A percentile compares a stretch with the other conserved stretches of the same genome.
phyloP scores from a whole-genome alignment of 2,113 vertebrate species.

The Ammodytes marinus region DNA sequence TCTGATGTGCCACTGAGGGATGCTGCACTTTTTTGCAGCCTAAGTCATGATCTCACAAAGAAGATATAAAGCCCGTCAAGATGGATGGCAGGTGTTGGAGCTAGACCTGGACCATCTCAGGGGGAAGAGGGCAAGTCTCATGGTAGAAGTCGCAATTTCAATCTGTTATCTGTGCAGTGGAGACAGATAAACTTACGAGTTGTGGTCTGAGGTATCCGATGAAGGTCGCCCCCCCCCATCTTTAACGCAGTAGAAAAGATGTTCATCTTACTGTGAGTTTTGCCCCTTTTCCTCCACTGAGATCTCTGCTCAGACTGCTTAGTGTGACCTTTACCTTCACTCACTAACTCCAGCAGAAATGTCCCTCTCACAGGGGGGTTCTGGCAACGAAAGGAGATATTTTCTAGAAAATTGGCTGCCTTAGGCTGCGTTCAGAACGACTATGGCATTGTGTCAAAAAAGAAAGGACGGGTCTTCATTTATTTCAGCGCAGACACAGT shows the following conservation, averaged over 20 bases:
- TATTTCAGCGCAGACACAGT: neutral
- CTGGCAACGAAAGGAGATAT: neutral
- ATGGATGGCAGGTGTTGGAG: neutral
- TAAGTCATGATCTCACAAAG: neutral
- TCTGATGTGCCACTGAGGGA: neutral
- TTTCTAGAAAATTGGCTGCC: neutral
- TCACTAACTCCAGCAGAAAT: neutral
- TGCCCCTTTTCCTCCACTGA: neutral
- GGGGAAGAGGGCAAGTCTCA: neutral
- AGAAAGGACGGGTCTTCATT: neutral
- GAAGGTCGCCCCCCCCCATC: neutral
- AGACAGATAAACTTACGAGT: neutral
- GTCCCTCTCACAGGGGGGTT: neutral
- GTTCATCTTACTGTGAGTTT: neutral
- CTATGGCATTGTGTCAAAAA: neutral
- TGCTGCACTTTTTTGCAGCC: neutral
- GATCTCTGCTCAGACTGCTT: neutral
- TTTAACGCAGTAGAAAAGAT: slow-evolving; percentile 10
- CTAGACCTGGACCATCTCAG: neutral
- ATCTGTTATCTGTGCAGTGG: neutral
- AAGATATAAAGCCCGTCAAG: neutral
- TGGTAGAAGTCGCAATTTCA: neutral
- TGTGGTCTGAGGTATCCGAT: neutral
- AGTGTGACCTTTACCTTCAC: slow-evolving; percentile 10
- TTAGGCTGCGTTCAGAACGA: neutral